Evolutionary conservation across 2,113 vertebrate genomes (phyloP).

Genomic region (Passer domesticus): DNA sequence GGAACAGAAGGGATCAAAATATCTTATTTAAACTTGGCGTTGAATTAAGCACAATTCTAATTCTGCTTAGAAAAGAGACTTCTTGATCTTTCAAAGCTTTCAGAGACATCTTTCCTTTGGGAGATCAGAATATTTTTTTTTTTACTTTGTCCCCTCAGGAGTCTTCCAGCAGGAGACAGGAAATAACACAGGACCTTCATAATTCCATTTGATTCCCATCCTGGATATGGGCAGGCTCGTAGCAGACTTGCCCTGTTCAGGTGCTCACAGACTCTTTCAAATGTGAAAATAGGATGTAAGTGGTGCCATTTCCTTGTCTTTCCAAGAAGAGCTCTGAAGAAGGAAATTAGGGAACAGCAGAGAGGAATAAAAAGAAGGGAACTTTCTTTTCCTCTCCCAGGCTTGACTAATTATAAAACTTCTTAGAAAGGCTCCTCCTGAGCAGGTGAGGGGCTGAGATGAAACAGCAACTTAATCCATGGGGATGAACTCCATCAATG

Average conservation of each 20-base stretch:
- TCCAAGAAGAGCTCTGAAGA: neutral
- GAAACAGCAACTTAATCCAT: conserved; percentile 36
- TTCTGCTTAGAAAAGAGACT: neutral
- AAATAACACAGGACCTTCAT: neutral
- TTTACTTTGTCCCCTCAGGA: neutral
- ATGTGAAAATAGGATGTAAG: neutral
- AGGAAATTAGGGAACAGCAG: neutral
- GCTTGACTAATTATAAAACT: neutral
- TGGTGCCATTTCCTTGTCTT: neutral
- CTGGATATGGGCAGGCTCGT: neutral
- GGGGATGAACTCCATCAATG: conserved; percentile 31
- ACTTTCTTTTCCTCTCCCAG: neutral
- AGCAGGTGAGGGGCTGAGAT: conserved; percentile 21
- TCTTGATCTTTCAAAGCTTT: neutral
- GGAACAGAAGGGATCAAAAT: neutral
- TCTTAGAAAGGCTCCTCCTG: neutral
- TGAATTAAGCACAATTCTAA: neutral
- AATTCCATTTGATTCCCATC: neutral
- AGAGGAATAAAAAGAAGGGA: neutral
- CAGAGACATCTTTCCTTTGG: neutral
- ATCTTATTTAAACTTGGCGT: neutral
- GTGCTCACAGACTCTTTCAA: neutral
- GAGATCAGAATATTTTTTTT: neutral
- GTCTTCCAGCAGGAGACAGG: neutral
- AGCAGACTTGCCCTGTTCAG: neutral